These are phyloP conservation scores for Mesodorylaimus sp. DNA, from an alignment of 2,888 invertebrate species.

Conservation along the genomic window DNA sequence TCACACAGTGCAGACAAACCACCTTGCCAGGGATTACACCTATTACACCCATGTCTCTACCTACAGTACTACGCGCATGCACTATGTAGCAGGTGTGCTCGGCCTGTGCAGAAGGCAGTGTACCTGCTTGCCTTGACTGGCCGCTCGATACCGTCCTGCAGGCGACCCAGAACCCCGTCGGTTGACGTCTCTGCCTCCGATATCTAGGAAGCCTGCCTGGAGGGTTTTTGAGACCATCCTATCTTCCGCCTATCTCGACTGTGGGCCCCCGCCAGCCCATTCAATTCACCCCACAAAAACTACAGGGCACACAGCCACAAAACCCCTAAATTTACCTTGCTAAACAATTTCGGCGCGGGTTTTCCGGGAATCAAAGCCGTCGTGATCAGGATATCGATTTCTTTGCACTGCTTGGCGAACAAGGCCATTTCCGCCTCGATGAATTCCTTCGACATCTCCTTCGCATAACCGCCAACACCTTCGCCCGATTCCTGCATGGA, in stretches of 20 bases:
- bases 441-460: slow-evolving; percentile 67
- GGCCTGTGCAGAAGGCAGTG: too few species aligned
- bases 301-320: too few species aligned
- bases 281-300: too few species aligned
- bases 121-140: too few species aligned
- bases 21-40: background rate
- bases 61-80: background rate
- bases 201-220: too few species aligned
- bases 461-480: slow-evolving; percentile 56
- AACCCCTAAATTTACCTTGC: slow-evolving; percentile 44
- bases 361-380: slow-evolving; percentile 74
- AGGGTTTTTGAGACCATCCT: too few species aligned
- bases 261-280: too few species aligned
- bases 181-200: too few species aligned
- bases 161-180: too few species aligned
- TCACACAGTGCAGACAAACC: background rate
- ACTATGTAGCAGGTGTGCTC: too few species aligned
- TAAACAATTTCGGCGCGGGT: slow-evolving; percentile 56
- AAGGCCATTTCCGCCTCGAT: slow-evolving; percentile 64
- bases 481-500: slow-evolving; percentile 38
- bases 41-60: background rate
- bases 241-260: background rate
- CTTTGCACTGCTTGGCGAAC: slow-evolving; percentile 63
- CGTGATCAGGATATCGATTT: slow-evolving; percentile 67
- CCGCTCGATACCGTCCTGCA: too few species aligned